phyloP scores from a whole-genome alignment of 2,113 vertebrate genomes.

The Hirundichthys speculiger region DNA sequence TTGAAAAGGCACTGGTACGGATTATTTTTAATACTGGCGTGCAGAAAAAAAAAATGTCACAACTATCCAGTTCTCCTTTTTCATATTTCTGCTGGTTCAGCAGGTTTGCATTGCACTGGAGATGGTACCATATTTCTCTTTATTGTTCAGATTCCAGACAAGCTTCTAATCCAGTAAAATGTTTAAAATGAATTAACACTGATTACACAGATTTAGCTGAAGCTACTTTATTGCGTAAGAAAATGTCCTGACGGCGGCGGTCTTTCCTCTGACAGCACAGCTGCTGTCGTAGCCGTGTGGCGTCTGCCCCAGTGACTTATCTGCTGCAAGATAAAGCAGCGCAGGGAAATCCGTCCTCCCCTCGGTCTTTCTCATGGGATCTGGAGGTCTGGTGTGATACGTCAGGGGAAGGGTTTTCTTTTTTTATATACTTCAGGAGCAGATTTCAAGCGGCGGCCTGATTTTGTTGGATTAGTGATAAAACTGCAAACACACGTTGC shows the following conservation, averaged over 20 bases:
- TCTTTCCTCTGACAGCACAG: not conserved
- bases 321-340: not conserved
- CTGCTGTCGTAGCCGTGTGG: not conserved
- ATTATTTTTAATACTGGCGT: not conserved
- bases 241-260: too few species aligned
- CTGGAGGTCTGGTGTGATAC: not conserved
- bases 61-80: not conserved
- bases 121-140: not conserved
- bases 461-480: not conserved
- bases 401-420: fast-evolving
- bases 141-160: not conserved
- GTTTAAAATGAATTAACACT: not conserved
- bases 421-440: not conserved
- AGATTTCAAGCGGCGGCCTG: fast-evolving
- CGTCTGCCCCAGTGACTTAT: not conserved
- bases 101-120: not conserved
- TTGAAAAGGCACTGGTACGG: fast-evolving
- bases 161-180: too few species aligned
- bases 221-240: not conserved
- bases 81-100: not conserved
- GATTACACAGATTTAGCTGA: not conserved
- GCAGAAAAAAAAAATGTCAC: too few species aligned
- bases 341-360: not conserved
- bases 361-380: not conserved
- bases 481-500: too few species aligned